phyloP scores from a whole-genome alignment of 2,113 vertebrate genomes.

The Daboia siamensis region DNA sequence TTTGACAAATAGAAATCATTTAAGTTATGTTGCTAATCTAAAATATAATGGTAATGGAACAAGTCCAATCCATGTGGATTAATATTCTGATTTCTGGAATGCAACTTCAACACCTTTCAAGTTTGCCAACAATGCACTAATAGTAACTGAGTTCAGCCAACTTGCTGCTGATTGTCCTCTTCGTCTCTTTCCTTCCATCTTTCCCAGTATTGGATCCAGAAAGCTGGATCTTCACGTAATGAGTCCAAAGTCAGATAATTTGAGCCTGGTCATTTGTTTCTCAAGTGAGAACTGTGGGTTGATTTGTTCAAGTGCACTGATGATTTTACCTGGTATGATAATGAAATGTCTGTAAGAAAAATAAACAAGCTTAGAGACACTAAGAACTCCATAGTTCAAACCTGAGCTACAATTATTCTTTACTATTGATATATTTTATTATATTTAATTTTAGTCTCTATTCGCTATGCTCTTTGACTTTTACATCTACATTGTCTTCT shows the following conservation, averaged over 20 bases:
- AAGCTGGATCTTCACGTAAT: too few relatives aligned
- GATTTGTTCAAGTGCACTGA: too few relatives aligned
- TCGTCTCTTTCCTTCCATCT: not conserved
- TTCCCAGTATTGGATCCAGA: too few relatives aligned
- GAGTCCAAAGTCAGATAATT: too few relatives aligned
- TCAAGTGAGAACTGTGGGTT: too few relatives aligned
- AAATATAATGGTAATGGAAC: not conserved
- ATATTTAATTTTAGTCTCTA: not conserved
- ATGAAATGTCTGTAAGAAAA: too few relatives aligned
- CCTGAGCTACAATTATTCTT: not conserved
- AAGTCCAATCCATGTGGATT: not conserved
- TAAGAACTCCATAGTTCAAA: too few relatives aligned
- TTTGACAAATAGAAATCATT: too few relatives aligned
- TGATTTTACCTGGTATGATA: not conserved
- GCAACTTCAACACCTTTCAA: not conserved
- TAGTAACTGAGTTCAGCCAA: not conserved
- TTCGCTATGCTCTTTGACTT: not conserved
- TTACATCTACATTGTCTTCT: not conserved
- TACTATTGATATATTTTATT: not conserved
- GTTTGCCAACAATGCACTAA: not conserved
- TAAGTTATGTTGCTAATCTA: not conserved
- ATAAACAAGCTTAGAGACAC: too few relatives aligned
- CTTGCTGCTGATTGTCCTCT: not conserved
- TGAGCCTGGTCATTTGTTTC: too few relatives aligned
- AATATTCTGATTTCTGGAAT: not conserved